Conservation (phyloP, 1,140 invertebrate species). For the Augochlora pura region DNA sequence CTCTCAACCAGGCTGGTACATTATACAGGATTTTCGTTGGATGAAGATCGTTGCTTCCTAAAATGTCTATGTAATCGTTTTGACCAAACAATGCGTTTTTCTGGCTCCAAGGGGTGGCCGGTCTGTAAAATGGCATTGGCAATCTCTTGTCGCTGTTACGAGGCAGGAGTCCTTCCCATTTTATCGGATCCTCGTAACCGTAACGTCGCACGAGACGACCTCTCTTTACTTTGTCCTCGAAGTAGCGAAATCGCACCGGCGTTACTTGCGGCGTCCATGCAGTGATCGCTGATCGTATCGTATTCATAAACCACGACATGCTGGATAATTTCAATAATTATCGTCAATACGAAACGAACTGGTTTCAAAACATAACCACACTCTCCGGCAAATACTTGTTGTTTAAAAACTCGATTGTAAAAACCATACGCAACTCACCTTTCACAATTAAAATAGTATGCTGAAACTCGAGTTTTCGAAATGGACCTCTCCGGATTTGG, state of each 20-base stretch:
- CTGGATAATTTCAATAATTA: constrained; percentile 12
- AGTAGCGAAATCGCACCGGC: constrained; percentile 83
- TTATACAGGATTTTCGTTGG: constrained; percentile 91
- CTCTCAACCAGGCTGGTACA: constrained; percentile 92
- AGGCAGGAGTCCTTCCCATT: constrained; percentile 86
- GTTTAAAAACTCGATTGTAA: no score
- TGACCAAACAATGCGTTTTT: constrained; percentile 93
- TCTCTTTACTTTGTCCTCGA: constrained; percentile 84
- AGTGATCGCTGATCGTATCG: constrained; percentile 34
- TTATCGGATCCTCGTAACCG: constrained; percentile 86
- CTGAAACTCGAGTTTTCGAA: no score
- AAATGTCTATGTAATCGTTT: constrained; percentile 98
- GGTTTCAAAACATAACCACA: background rate
- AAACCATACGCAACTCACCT: background rate
- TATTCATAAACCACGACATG: constrained; percentile 69
- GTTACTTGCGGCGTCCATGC: constrained; percentile 76
- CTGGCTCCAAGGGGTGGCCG: constrained; percentile 87
- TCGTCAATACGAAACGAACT: no score
- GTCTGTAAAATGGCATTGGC: constrained; percentile 86
- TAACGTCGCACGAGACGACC: constrained; percentile 83
- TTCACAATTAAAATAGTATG: background rate
- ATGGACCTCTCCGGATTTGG: no score
- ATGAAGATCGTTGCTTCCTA: constrained; percentile 90
- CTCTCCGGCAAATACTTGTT: background rate
- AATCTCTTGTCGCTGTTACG: constrained; percentile 80